Conservation (phyloP, 2,888 invertebrate species). For the Terebella lapidaria region DNA sequence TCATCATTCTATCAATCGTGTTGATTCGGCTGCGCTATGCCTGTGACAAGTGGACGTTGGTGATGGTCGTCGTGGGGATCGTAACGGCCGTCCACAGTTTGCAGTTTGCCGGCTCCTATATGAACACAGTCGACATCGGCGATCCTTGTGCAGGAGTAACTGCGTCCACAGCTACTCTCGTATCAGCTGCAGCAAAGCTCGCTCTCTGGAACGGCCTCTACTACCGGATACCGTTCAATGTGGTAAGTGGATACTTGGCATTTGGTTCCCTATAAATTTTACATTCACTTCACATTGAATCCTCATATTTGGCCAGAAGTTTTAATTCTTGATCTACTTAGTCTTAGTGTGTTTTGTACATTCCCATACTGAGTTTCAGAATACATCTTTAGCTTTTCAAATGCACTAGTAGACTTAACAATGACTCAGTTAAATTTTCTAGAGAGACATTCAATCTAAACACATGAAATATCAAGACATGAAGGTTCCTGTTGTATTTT, state of each 20-base stretch:
- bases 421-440: background rate
- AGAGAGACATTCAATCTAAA: no score
- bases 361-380: no score
- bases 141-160: background rate
- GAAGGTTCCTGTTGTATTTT: no score
- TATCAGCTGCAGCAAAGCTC: background rate
- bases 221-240: background rate
- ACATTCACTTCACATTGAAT: no score
- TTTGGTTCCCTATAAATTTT: background rate
- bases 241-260: background rate
- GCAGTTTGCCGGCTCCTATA: background rate
- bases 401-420: background rate
- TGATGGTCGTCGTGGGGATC: background rate
- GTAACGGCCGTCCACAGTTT: background rate
- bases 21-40: background rate
- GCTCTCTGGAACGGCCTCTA: background rate
- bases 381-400: background rate
- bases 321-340: background rate
- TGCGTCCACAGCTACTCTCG: background rate
- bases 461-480: no score
- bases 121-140: background rate
- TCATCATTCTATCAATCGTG: background rate
- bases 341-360: background rate
- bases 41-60: background rate
- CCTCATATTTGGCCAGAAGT: no score